Conservation (phyloP, 2,113 vertebrate species). For the Ciconia maguari region DNA sequence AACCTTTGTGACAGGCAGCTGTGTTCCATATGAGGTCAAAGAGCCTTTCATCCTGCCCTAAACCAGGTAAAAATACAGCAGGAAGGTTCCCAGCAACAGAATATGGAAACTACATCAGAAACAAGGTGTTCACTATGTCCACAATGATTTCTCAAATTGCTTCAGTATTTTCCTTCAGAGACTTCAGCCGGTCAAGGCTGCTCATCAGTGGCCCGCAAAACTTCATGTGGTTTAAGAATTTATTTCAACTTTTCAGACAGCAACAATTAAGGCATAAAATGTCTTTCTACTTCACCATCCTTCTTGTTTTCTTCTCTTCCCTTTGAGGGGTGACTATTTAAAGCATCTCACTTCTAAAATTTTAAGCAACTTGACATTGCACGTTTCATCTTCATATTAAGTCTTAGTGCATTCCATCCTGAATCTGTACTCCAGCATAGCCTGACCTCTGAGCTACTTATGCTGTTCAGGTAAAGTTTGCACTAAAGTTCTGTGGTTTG, state of each 20-base stretch:
- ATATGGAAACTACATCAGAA: not conserved
- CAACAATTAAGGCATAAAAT: not conserved
- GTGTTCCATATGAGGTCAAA: not conserved
- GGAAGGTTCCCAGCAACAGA: not conserved
- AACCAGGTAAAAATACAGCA: not conserved
- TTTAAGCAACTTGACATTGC: slow-evolving; percentile 5
- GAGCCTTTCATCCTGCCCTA: not conserved
- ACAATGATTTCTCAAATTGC: not conserved
- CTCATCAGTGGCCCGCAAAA: not conserved
- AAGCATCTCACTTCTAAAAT: slow-evolving; percentile 58
- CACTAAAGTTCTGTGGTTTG: not conserved
- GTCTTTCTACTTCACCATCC: not conserved
- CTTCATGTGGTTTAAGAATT: not conserved
- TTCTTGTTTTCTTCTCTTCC: not conserved
- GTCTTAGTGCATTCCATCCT: not conserved
- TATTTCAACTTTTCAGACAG: not conserved
- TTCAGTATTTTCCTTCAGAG: not conserved
- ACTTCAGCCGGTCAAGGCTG: not conserved
- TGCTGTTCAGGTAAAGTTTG: not conserved
- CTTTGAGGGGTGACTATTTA: not conserved
- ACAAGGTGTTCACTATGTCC: not conserved
- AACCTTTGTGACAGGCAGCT: not conserved
- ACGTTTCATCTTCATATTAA: slow-evolving; percentile 21
- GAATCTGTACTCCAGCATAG: not conserved
- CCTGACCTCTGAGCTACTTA: not conserved